Percentiles rank a stretch among this genome's conserved stretches.
phyloP scores from a whole-genome alignment of 2,888 invertebrate genomes.

The Leptura quadrifasciata region DNA sequence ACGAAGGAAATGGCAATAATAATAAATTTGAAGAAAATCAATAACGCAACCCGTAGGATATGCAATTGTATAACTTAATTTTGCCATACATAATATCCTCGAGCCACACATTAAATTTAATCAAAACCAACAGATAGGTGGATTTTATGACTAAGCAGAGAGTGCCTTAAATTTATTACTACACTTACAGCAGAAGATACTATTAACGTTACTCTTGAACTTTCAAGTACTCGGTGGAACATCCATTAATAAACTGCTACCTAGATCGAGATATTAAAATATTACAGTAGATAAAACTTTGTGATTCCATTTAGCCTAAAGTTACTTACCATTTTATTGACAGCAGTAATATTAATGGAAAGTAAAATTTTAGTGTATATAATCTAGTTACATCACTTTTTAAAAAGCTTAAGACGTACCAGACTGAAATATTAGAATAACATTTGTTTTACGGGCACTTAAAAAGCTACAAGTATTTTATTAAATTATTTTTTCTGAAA shows the following conservation, averaged over 20 bases:
- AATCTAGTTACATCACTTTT: too few species aligned
- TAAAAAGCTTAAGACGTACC: too few species aligned
- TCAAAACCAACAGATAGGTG: constrained; percentile 13
- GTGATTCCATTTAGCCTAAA: background rate
- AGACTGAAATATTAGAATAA: too few species aligned
- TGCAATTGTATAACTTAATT: constrained; percentile 6
- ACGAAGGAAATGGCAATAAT: background rate
- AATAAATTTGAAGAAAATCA: constrained; percentile 1
- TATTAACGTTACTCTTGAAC: background rate
- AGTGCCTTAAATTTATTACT: constrained; percentile 8
- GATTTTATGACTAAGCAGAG: constrained; percentile 3
- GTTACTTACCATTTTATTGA: too few species aligned
- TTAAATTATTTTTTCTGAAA: too few species aligned
- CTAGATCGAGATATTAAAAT: background rate
- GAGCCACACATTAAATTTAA: constrained; percentile 28
- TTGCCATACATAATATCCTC: constrained; percentile 6
- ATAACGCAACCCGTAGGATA: background rate
- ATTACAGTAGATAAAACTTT: background rate
- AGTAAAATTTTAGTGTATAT: too few species aligned
- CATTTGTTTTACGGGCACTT: too few species aligned
- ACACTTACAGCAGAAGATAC: constrained; percentile 7
- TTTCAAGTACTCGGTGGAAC: constrained; percentile 6
- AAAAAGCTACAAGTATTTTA: too few species aligned
- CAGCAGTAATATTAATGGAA: too few species aligned
- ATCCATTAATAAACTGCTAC: constrained; percentile 14